phyloP scores from a whole-genome alignment of 2,113 vertebrate genomes.

The Sapajus apella region DNA sequence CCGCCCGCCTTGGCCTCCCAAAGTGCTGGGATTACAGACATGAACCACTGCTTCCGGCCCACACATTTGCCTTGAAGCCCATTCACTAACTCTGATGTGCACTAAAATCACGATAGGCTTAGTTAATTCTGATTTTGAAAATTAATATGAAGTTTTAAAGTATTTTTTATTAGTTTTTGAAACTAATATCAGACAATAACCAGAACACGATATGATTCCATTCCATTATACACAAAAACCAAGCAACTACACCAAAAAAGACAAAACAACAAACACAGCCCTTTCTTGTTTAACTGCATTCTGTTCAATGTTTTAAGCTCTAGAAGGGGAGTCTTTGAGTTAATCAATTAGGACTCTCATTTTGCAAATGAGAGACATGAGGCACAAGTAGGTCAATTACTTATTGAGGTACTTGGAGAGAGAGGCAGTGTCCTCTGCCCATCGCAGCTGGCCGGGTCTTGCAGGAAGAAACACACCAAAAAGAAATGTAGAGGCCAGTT shows the following conservation, averaged over 20 bases:
- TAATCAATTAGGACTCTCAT: not conserved
- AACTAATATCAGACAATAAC: slow-evolving; percentile 41
- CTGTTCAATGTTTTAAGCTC: not conserved
- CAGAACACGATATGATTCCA: not conserved
- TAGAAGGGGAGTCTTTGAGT: not conserved
- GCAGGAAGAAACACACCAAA: not conserved
- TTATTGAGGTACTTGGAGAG: slow-evolving; percentile 48
- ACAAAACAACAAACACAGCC: not conserved
- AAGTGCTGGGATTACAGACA: too few relatives aligned
- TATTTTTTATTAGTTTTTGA: not conserved
- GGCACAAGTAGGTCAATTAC: slow-evolving; percentile 37
- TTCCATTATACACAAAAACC: not conserved
- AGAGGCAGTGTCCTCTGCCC: not conserved
- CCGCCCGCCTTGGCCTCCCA: too few relatives aligned
- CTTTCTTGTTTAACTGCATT: not conserved
- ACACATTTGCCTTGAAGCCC: not conserved
- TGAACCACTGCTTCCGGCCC: too few relatives aligned
- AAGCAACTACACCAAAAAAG: not conserved
- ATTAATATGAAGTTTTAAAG: not conserved
- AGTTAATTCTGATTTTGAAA: slow-evolving; percentile 42
- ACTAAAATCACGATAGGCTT: not conserved
- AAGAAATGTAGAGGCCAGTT: not conserved
- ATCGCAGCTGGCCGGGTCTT: not conserved
- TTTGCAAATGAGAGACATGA: slow-evolving; percentile 15
- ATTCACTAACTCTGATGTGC: not conserved